These are phyloP conservation scores for Apodemia duryi DNA, from an alignment of 2,888 invertebrate genomes.

Conservation along the genomic window DNA sequence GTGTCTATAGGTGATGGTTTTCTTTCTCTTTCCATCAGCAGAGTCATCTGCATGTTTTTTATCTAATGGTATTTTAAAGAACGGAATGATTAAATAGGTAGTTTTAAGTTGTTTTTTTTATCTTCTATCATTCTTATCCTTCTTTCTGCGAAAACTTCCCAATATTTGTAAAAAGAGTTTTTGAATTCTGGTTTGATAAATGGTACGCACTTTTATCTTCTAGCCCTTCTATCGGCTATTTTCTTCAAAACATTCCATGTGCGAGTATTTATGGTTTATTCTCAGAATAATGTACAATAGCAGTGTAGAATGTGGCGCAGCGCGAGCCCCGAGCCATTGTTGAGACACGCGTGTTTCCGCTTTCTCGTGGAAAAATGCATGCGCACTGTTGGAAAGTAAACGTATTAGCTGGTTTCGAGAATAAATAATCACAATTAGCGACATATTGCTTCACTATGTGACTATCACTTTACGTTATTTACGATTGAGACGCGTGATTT, in stretches of 20 bases:
- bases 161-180: too few relatives aligned
- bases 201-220: not conserved
- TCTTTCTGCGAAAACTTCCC: too few relatives aligned
- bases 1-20: too few relatives aligned
- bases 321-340: constrained; percentile 66
- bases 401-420: constrained; percentile 42
- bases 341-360: constrained; percentile 73
- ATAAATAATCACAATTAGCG: constrained; percentile 35
- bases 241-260: constrained; percentile 17
- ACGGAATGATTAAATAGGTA: too few relatives aligned
- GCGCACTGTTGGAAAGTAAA: constrained; percentile 70
- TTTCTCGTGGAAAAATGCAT: constrained; percentile 77
- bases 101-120: too few relatives aligned
- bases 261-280: constrained; percentile 45
- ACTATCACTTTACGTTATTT: constrained; percentile 2
- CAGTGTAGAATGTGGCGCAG: constrained; percentile 59
- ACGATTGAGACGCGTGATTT: constrained; percentile 12
- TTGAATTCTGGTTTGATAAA: not conserved
- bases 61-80: too few relatives aligned
- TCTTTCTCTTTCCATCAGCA: too few relatives aligned
- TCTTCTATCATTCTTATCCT: too few relatives aligned
- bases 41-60: too few relatives aligned
- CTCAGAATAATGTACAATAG: constrained; percentile 66
- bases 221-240: constrained; percentile 4
- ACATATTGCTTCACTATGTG: constrained; percentile 22